Base-by-base conservation (phyloP, 2,888 invertebrate genomes). In the Ceraclea dissimilis region DNA sequence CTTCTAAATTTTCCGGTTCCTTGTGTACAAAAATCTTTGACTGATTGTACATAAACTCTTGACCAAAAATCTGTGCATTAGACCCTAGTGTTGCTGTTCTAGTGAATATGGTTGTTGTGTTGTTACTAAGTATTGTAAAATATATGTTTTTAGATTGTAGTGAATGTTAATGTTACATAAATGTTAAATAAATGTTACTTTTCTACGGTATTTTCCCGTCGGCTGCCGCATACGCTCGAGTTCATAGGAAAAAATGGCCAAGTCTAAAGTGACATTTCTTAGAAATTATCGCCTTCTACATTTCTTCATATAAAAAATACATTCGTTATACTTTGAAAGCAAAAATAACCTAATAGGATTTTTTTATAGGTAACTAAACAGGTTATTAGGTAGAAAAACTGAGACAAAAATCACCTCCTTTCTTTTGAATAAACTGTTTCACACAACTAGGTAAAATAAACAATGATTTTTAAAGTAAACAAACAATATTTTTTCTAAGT, bases 201-300 rank as follows among this genome's bases (percentile, higher is more conserved):
- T 61, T 59, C 19, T 59, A 61, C 61, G 56, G 50, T 53, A 54
- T 59, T 61, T 59, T 57, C 61, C 49, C 58, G 49, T 54, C 55
- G 58, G 61, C 61, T 59, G 61, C 57, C 51, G 61, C 59, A 58
- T 57, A 46, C 43, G 57, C 56, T 39, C 13, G n/a, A 22, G 54
- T 34, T 43, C 26, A 21, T 19, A 19, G n/a, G 50, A 5, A 21
- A 31, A 10, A 26, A 22, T n/a, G 26, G 26, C 26, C 10, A 26
- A 4, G 26, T 26, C 26, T 26, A 26, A 10, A 26, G 26, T 26
- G 26, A 43, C 5, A 43, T 43, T 43, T 13, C 13, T 43, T 43
- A 8, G 43, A 17, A 43, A 16, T 13, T 16, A 8, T 13, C 43
- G 13, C n/a, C n/a, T n/a, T n/a, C n/a, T n/a, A n/a, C n/a, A n/a